Conservation (phyloP, 2,888 invertebrate species). For the Blera fallax region DNA sequence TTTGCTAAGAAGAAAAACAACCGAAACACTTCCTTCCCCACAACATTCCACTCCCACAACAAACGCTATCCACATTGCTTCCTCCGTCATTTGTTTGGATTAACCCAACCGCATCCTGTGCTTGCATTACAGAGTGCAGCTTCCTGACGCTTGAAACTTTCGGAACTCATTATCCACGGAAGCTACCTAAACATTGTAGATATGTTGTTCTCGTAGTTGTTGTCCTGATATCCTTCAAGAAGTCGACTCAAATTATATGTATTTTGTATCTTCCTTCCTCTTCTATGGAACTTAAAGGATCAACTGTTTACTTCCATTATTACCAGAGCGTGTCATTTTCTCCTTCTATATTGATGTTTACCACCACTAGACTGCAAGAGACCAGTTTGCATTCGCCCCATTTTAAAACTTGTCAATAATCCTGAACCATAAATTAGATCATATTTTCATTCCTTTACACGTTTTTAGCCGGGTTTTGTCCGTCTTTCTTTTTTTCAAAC, state of each 20-base stretch:
- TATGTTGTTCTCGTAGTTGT: neutral
- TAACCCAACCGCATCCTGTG: slow-evolving; percentile 45
- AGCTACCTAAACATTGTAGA: slow-evolving; percentile 1
- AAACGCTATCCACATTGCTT: neutral
- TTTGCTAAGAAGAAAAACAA: neutral
- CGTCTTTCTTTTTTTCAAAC: neutral
- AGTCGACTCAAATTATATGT: neutral
- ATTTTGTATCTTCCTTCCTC: neutral
- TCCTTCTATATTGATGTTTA: neutral
- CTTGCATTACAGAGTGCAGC: slow-evolving; percentile 64
- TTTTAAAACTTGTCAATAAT: slow-evolving; percentile 9
- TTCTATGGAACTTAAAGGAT: neutral
- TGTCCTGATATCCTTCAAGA: slow-evolving; percentile 14
- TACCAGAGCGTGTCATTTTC: neutral
- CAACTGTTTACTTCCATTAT: slow-evolving; percentile 26
- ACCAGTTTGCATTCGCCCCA: neutral
- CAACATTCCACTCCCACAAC: neutral
- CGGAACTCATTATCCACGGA: slow-evolving; percentile 57
- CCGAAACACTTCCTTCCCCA: slow-evolving; percentile 9
- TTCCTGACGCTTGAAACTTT: slow-evolving; percentile 50
- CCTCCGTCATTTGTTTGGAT: slow-evolving; percentile 53
- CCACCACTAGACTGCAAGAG: neutral
- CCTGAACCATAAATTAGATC: neutral
- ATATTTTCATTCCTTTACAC: neutral
- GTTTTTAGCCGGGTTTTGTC: slow-evolving; percentile 7